Percentiles rank a stretch among this genome's conserved stretches.
Conservation (phyloP, 2,113 vertebrate genomes). For the Tympanuchus pallidicinctus region DNA sequence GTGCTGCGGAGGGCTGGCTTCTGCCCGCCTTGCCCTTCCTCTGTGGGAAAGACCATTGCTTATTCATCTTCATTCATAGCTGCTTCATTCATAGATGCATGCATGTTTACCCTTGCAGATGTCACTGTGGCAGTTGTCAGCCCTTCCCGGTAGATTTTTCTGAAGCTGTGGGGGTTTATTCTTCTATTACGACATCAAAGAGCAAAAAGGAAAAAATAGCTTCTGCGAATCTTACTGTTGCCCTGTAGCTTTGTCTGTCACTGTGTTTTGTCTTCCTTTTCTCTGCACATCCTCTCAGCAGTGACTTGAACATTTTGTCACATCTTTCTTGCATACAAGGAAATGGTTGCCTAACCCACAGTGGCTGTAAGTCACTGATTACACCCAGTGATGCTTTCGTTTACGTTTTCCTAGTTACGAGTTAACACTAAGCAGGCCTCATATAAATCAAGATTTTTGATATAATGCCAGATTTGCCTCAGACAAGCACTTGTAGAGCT, state of each 20-base stretch:
- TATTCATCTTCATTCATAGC: background rate
- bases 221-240: background rate
- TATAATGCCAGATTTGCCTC: background rate
- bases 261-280: background rate
- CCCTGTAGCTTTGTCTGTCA: background rate
- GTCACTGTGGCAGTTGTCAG: background rate
- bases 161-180: background rate
- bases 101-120: background rate
- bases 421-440: background rate
- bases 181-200: background rate
- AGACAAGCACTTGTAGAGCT: background rate
- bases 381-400: background rate
- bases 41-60: background rate
- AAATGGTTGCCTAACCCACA: slow-evolving; percentile 65
- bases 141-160: background rate
- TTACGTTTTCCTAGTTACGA: slow-evolving; percentile 23
- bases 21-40: background rate
- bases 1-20: background rate
- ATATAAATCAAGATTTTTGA: background rate
- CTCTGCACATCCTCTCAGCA: background rate
- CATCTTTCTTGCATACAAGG: background rate
- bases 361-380: slow-evolving; percentile 16
- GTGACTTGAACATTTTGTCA: slow-evolving; percentile 9
- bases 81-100: background rate
- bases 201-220: background rate